A percentile compares a stretch with the other conserved stretches of the same genome.
Evolutionary conservation across 2,888 invertebrate genomes (phyloP).

Genomic region (Cheilosia vernalis): DNA sequence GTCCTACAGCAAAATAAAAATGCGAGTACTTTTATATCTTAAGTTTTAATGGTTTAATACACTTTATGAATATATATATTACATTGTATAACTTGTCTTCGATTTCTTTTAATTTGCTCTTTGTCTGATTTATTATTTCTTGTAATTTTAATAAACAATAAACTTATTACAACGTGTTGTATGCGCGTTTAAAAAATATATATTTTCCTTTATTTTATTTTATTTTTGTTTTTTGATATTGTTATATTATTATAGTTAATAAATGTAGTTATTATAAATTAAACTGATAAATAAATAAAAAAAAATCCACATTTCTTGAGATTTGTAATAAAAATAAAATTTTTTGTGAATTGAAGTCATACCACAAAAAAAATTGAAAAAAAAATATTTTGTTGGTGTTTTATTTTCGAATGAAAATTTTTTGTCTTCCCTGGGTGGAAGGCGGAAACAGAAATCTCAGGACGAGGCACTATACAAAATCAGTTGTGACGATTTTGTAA

Average conservation of each 20-base stretch:
- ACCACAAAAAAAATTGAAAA: slow-evolving; percentile 74
- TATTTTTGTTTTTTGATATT: slow-evolving; percentile 73
- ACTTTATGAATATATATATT: slow-evolving; percentile 20
- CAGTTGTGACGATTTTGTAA: too few relatives aligned
- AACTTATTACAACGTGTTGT: slow-evolving; percentile 24
- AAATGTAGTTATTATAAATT: slow-evolving; percentile 70
- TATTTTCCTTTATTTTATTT: slow-evolving; percentile 66
- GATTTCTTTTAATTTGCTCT: slow-evolving; percentile 25
- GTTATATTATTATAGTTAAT: slow-evolving; percentile 69
- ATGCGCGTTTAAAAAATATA: slow-evolving; percentile 47
- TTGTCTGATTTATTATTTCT: slow-evolving; percentile 50
- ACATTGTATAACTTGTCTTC: slow-evolving; percentile 36
- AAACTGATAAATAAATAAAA: slow-evolving; percentile 69
- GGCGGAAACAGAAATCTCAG: too few relatives aligned
- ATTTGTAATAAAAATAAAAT: slow-evolving; percentile 76
- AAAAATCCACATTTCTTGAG: slow-evolving; percentile 69
- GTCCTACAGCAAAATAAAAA: slow-evolving; percentile 39
- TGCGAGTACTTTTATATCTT: slow-evolving; percentile 50
- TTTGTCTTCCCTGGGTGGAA: too few relatives aligned
- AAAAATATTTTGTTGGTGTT: slow-evolving; percentile 32
- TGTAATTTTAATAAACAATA: slow-evolving; percentile 42
- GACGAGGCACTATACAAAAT: too few relatives aligned
- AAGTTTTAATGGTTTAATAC: slow-evolving; percentile 50
- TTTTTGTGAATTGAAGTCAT: slow-evolving; percentile 76
- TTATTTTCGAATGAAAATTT: slow-evolving; percentile 19